A percentile compares a stretch with the other conserved stretches of the same genome.
These are phyloP conservation scores for Caiman crocodilus DNA, from an alignment of 2,797 vertebrate species.

Conservation along the genomic window DNA sequence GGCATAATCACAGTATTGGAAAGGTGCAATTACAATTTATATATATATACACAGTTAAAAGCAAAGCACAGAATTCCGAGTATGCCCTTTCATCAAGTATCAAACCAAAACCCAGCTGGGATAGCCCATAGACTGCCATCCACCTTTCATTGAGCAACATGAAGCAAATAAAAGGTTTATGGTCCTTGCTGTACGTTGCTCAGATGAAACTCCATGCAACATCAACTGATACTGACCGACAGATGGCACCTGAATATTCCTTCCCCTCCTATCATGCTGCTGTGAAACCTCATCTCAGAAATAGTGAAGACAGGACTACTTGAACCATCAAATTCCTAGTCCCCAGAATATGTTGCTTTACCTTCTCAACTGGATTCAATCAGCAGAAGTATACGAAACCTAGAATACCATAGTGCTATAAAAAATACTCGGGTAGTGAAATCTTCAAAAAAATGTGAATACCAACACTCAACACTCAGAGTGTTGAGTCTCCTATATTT, in stretches of 20 bases:
- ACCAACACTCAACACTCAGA: constrained; percentile 4
- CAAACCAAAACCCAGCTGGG: constrained; percentile 42
- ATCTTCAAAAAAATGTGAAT: constrained; percentile 34
- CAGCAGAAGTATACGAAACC: background rate
- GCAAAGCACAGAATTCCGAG: constrained; percentile 43
- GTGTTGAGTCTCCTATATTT: constrained; percentile 39
- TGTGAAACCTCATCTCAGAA: background rate
- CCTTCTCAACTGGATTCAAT: background rate
- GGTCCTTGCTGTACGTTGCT: background rate
- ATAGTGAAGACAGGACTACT: background rate
- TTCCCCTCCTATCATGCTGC: background rate
- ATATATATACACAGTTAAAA: constrained; percentile 21
- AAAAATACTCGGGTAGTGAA: background rate
- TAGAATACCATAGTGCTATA: background rate
- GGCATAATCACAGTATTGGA: constrained; percentile 18
- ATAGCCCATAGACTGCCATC: background rate
- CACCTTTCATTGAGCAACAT: constrained; percentile 25
- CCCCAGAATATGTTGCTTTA: background rate
- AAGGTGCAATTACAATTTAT: constrained; percentile 55
- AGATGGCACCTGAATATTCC: background rate
- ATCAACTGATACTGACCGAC: background rate
- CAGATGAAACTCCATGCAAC: background rate
- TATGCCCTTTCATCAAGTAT: constrained; percentile 15
- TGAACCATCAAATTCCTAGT: background rate
- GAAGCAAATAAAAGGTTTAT: constrained; percentile 3